These are phyloP conservation scores for Mallotus villosus DNA, from an alignment of 2,797 vertebrate genomes.

Conservation along the genomic window DNA sequence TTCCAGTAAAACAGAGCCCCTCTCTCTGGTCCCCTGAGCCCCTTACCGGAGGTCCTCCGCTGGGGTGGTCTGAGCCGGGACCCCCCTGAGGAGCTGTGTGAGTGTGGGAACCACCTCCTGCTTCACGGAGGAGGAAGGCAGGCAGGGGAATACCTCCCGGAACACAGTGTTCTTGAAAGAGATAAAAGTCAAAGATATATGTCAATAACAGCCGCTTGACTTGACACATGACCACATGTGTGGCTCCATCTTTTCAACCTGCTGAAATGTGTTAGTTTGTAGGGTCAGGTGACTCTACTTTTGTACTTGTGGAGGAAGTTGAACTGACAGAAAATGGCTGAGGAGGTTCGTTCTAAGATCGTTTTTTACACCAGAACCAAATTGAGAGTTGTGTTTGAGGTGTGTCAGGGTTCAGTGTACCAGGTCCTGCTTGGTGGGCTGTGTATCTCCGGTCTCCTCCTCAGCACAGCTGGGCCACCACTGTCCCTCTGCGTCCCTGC, in stretches of 20 bases:
- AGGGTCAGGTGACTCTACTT: no score
- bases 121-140: slow-evolving; percentile 40
- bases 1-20: background rate
- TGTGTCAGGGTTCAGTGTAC: slow-evolving; percentile 43
- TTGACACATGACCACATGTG: no score
- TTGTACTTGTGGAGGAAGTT: background rate
- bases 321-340: background rate
- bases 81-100: slow-evolving; percentile 62
- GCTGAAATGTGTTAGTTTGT: background rate
- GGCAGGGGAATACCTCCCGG: slow-evolving; percentile 65
- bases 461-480: slow-evolving; percentile 68
- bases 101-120: slow-evolving; percentile 61
- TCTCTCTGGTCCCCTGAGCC: background rate
- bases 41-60: slow-evolving; percentile 59
- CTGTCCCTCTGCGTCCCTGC: slow-evolving; percentile 45
- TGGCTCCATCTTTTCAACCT: background rate
- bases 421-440: slow-evolving; percentile 51
- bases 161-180: slow-evolving; percentile 63
- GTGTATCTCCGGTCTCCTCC: slow-evolving; percentile 47
- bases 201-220: background rate
- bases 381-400: no score
- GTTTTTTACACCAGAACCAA: no score
- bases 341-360: background rate
- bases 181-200: slow-evolving; percentile 12
- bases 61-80: slow-evolving; percentile 26